Evolutionary conservation across 2,888 invertebrate genomes (phyloP).

Genomic region (Linhomoeus sp.): DNA sequence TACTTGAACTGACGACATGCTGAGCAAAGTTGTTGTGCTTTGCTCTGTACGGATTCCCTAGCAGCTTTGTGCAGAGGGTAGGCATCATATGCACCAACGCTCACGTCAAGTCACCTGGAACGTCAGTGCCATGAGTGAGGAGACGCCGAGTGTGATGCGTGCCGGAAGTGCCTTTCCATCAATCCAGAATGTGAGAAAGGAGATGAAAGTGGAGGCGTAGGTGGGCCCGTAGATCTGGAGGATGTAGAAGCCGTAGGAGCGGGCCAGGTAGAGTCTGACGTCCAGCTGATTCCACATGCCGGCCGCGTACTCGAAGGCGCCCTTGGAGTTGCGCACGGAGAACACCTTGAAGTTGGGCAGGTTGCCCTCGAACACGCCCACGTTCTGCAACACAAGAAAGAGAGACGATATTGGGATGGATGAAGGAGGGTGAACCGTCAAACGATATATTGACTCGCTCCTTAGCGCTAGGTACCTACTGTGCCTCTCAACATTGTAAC

Average conservation of each 20-base stretch:
- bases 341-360: conserved; percentile 22
- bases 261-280: not conserved
- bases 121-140: conserved; percentile 24
- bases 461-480: too few relatives aligned
- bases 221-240: conserved; percentile 1
- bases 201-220: conserved; percentile 1
- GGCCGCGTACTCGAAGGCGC: not conserved
- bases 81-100: too few relatives aligned
- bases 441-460: too few relatives aligned
- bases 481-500: too few relatives aligned
- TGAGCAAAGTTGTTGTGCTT: too few relatives aligned
- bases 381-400: too few relatives aligned
- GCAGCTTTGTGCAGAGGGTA: too few relatives aligned
- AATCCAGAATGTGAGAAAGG: conserved; percentile 1
- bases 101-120: conserved; percentile 10
- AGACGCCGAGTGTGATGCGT: conserved; percentile 22
- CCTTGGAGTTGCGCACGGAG: conserved; percentile 14
- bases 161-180: not conserved
- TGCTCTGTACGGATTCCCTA: too few relatives aligned
- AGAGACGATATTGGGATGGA: too few relatives aligned
- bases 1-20: too few relatives aligned
- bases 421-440: too few relatives aligned
- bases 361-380: conserved; percentile 9
- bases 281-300: not conserved
- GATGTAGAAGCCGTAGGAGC: conserved; percentile 3